Conservation (phyloP, 2,113 vertebrate species). For the Crocuta crocuta region DNA sequence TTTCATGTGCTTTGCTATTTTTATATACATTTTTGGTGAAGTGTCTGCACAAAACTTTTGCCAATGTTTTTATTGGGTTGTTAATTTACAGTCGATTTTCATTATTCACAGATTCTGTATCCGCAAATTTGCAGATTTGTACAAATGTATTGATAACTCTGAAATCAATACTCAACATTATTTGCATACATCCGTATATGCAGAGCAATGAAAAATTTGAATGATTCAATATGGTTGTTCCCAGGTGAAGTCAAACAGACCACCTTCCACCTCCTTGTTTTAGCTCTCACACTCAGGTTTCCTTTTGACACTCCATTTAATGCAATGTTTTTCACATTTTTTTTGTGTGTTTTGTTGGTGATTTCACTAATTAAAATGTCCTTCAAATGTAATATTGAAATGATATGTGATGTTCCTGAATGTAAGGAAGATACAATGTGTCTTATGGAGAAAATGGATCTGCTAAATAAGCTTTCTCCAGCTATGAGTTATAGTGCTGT, state of each 20-base stretch:
- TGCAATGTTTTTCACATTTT: not conserved
- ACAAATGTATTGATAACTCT: not conserved
- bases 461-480: not conserved
- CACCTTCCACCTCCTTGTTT: not conserved
- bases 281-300: not conserved
- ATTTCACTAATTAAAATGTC: not conserved
- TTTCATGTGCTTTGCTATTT: not conserved
- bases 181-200: not conserved
- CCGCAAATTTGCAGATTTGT: not conserved
- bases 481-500: not conserved
- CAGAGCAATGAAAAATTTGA: not conserved
- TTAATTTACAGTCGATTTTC: not conserved
- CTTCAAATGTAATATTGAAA: not conserved
- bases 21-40: not conserved
- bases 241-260: not conserved
- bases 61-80: not conserved
- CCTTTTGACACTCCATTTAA: not conserved
- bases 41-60: not conserved
- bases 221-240: not conserved
- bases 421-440: not conserved
- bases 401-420: not conserved
- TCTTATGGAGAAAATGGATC: not conserved
- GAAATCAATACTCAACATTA: not conserved
- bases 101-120: not conserved
- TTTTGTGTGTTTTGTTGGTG: not conserved